Conservation (phyloP, 1,140 invertebrate genomes). For the Bombus polaris region DNA sequence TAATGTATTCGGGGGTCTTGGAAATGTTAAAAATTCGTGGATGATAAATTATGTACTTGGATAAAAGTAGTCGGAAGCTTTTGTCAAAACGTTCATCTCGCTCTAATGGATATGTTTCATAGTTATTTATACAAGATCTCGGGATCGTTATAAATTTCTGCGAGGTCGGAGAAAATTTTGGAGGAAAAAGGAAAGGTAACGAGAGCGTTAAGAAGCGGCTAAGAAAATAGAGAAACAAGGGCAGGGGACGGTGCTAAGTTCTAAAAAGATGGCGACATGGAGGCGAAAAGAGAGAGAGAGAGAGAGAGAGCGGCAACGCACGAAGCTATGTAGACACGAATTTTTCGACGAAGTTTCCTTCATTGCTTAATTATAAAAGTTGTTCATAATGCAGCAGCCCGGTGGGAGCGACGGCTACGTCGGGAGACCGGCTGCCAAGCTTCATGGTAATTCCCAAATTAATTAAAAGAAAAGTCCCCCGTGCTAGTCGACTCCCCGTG, state of each 20-base stretch:
- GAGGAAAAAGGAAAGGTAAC: not conserved
- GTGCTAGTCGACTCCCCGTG: constrained; percentile 4
- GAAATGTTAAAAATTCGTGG: not conserved
- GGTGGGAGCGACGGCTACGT: constrained; percentile 42
- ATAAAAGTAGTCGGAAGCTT: not conserved
- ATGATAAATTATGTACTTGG: not conserved
- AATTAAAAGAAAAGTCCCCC: constrained; percentile 71
- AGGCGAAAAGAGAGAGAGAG: not conserved
- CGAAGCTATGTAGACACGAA: constrained; percentile 55
- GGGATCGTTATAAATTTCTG: not conserved
- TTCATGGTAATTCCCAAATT: constrained; percentile 68
- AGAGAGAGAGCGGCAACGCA: not conserved
- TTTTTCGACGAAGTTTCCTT: constrained; percentile 67
- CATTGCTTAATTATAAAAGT: constrained; percentile 74
- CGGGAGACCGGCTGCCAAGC: constrained; percentile 13
- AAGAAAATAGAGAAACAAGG: not conserved
- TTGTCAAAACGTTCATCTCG: not conserved
- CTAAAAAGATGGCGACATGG: constrained; percentile 14
- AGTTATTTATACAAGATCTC: not conserved
- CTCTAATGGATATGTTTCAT: not conserved
- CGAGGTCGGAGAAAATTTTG: not conserved
- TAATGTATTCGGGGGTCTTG: constrained; percentile 11
- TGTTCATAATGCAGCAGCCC: constrained; percentile 64
- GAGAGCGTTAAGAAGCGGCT: not conserved
- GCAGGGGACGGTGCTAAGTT: constrained; percentile 32